Percentiles rank a stretch among this genome's conserved stretches.
Evolutionary conservation across 2,888 invertebrate genomes (phyloP).

Genomic region (Pomacea canaliculata): DNA sequence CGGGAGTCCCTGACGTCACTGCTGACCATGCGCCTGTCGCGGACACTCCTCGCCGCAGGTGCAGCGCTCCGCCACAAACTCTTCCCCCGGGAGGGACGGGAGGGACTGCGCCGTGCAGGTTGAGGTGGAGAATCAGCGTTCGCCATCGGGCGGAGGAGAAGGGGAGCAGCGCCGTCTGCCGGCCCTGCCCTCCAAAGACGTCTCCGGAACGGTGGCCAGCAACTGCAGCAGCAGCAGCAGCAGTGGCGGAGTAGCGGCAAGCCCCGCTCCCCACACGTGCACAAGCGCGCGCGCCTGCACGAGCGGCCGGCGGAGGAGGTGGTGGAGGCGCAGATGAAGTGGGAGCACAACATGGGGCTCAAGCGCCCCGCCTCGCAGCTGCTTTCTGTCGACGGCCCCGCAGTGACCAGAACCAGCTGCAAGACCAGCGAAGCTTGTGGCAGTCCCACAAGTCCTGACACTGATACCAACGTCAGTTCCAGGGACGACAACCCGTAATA

Average conservation of each 20-base stretch:
- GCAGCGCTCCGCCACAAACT: not conserved
- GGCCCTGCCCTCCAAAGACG: not conserved
- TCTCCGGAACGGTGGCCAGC: not conserved
- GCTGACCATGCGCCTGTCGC: slow-evolving; percentile 20
- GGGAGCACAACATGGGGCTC: slow-evolving; percentile 26
- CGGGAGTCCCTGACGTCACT: slow-evolving; percentile 27
- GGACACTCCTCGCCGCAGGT: slow-evolving; percentile 1
- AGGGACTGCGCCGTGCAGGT: not conserved
- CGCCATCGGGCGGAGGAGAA: not conserved
- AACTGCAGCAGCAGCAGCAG: slow-evolving; percentile 12
- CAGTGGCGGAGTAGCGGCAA: slow-evolving; percentile 18
- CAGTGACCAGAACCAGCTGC: too few species aligned
- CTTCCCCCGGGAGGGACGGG: not conserved
- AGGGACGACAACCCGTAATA: too few species aligned
- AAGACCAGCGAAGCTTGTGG: too few species aligned
- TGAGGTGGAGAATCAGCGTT: not conserved
- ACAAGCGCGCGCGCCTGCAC: slow-evolving; percentile 28
- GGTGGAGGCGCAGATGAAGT: slow-evolving; percentile 30
- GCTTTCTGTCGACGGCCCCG: too few species aligned
- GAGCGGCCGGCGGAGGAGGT: slow-evolving; percentile 26
- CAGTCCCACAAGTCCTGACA: too few species aligned
- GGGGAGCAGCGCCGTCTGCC: not conserved
- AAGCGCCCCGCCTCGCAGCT: too few species aligned
- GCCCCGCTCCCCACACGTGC: slow-evolving; percentile 19
- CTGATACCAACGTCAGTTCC: too few species aligned